Conservation (phyloP, 1,140 invertebrate genomes). For the Homalodisca vitripennis region DNA sequence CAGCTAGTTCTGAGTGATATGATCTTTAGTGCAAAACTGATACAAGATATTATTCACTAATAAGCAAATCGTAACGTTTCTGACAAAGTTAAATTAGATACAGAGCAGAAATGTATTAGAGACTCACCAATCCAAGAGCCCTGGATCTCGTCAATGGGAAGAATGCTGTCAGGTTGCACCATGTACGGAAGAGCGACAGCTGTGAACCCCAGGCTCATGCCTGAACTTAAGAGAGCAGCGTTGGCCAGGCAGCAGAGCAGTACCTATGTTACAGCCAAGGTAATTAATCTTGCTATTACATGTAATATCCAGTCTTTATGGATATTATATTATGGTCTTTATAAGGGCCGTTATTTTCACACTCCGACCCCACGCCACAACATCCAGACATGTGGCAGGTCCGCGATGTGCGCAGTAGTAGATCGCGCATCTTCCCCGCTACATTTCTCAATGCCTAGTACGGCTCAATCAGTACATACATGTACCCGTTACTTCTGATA, state of each 20-base stretch:
- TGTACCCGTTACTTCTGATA: no score
- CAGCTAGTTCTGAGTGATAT: no score
- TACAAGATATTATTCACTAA: no score
- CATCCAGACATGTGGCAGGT: no score
- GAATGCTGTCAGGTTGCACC: conserved; percentile 37
- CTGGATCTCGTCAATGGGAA: conserved; percentile 44
- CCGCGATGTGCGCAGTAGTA: no score
- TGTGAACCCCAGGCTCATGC: conserved; percentile 54
- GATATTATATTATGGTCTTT: not conserved
- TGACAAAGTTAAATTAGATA: conserved; percentile 47
- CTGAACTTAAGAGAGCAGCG: conserved; percentile 46
- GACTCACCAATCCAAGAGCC: conserved; percentile 54
- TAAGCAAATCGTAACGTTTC: no score
- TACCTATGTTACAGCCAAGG: conserved; percentile 25
- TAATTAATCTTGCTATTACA: not conserved
- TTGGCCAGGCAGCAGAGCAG: conserved; percentile 32
- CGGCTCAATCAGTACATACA: not conserved
- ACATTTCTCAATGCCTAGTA: not conserved
- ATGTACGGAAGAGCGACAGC: conserved; percentile 52
- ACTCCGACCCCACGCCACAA: not conserved
- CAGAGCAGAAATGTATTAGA: not conserved
- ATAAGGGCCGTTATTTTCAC: not conserved
- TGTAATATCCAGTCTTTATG: not conserved
- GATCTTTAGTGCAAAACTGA: no score
- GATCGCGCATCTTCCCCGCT: not conserved